Conservation (phyloP, 2,113 vertebrate species). For the Ophthalmolycus amberensis region DNA sequence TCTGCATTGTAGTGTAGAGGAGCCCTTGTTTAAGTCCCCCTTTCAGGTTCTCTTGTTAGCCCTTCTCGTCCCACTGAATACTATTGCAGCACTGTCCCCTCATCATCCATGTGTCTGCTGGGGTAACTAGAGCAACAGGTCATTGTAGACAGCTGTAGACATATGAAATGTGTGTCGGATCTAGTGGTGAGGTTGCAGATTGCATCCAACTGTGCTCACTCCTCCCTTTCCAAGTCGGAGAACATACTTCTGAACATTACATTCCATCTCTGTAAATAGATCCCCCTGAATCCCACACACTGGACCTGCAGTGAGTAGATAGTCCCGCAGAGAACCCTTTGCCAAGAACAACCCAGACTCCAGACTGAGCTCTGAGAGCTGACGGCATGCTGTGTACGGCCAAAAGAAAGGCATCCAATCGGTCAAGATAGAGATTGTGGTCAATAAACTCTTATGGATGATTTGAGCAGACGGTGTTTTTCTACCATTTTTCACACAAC, state of each 20-base stretch:
- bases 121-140: conserved; percentile 51
- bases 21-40: neutral
- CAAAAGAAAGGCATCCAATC: conserved; percentile 51
- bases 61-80: neutral
- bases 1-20: neutral
- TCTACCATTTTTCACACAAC: neutral
- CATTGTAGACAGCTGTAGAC: conserved; percentile 22
- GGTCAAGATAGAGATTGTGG: conserved; percentile 28
- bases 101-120: conserved; percentile 1
- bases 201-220: neutral
- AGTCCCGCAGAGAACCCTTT: conserved; percentile 19
- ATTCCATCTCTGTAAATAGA: neutral
- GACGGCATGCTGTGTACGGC: conserved; percentile 53
- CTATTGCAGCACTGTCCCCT: conserved; percentile 1
- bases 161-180: conserved; percentile 12
- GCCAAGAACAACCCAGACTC: conserved; percentile 39
- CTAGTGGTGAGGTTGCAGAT: neutral
- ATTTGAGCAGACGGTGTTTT: neutral
- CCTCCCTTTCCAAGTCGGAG: neutral
- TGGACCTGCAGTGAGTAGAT: conserved; percentile 24
- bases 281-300: neutral
- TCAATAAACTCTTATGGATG: conserved; percentile 3
- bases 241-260: neutral
- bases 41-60: neutral
- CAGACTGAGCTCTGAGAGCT: conserved; percentile 49